Percentiles rank a stretch among this genome's conserved stretches.
Evolutionary conservation across 2,888 invertebrate species (phyloP).

Genomic region (Pyrochroa serraticornis): DNA sequence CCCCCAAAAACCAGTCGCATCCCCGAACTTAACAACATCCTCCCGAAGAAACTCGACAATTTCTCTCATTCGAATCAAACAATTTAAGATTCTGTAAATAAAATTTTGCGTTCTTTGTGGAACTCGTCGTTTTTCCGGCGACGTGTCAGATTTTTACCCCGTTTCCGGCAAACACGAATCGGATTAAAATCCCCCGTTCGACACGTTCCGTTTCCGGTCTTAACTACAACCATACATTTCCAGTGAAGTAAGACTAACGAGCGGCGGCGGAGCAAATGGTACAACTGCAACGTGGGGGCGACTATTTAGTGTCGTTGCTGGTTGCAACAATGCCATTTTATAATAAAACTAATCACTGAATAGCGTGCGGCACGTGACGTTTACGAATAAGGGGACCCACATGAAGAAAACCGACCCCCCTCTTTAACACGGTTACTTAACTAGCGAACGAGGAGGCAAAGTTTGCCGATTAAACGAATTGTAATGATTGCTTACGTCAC

Average conservation of each 20-base stretch:
- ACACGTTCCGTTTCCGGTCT: slow-evolving; percentile 41
- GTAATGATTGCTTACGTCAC: slow-evolving; percentile 44
- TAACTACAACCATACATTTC: slow-evolving; percentile 41
- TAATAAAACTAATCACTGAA: slow-evolving; percentile 51
- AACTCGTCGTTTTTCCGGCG: slow-evolving; percentile 1
- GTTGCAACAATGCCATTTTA: slow-evolving; percentile 40
- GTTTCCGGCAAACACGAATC: slow-evolving; percentile 6
- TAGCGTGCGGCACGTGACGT: slow-evolving; percentile 49
- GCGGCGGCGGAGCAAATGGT: slow-evolving; percentile 34
- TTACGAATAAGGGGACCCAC: slow-evolving; percentile 27
- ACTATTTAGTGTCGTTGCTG: slow-evolving; percentile 31
- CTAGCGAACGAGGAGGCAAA: slow-evolving; percentile 41
- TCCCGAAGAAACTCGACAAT: slow-evolving; percentile 6
- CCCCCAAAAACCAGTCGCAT: slow-evolving; percentile 32
- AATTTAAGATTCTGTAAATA: background rate
- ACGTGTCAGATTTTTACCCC: slow-evolving; percentile 10
- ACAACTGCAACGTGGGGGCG: slow-evolving; percentile 15
- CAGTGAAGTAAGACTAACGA: slow-evolving; percentile 43
- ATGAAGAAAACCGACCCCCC: slow-evolving; percentile 27
- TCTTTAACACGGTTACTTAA: slow-evolving; percentile 38
- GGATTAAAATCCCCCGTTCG: slow-evolving; percentile 30
- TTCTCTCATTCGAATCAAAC: background rate
- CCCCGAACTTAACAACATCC: slow-evolving; percentile 15
- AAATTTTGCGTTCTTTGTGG: background rate
- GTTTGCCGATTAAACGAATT: slow-evolving; percentile 49